These are phyloP conservation scores for Nasonia oneida DNA, from an alignment of 2,888 invertebrate species.

Conservation along the genomic window DNA sequence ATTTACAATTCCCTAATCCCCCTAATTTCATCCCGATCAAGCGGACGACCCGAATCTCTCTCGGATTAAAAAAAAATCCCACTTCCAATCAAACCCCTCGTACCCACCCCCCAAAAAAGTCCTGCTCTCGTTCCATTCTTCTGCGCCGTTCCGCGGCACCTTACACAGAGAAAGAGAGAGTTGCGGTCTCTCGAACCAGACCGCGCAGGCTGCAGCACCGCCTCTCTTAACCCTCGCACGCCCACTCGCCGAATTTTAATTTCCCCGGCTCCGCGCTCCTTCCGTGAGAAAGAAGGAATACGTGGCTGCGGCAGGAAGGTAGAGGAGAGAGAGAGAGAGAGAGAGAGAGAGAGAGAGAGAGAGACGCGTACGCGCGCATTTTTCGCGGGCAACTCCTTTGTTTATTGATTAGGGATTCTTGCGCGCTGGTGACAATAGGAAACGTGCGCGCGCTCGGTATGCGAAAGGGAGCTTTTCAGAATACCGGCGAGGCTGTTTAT, in stretches of 20 bases:
- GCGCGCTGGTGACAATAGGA: background rate
- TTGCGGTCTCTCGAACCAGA: slow-evolving; percentile 24
- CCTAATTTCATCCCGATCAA: background rate
- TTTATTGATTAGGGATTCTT: slow-evolving; percentile 48
- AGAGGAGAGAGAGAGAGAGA: background rate
- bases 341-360: background rate
- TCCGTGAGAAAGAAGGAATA: slow-evolving; percentile 51
- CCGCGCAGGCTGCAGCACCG: slow-evolving; percentile 7
- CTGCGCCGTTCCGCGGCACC: background rate
- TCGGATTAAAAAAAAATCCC: background rate
- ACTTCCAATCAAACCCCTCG: background rate
- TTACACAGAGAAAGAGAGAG: background rate
- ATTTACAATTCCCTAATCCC: background rate
- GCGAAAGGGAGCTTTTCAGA: background rate
- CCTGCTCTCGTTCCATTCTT: slow-evolving; percentile 19
- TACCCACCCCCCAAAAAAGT: background rate
- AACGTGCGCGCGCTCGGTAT: background rate
- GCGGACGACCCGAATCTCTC: background rate
- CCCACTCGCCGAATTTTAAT: slow-evolving; percentile 58
- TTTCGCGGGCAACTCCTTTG: slow-evolving; percentile 35
- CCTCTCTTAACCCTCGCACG: slow-evolving; percentile 31
- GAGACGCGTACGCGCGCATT: background rate
- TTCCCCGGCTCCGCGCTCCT: slow-evolving; percentile 41
- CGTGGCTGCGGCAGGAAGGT: background rate
- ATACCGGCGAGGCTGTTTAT: background rate